Base-by-base conservation (phyloP, 2,888 invertebrate species). In the Phragmatobia fuliginosa region DNA sequence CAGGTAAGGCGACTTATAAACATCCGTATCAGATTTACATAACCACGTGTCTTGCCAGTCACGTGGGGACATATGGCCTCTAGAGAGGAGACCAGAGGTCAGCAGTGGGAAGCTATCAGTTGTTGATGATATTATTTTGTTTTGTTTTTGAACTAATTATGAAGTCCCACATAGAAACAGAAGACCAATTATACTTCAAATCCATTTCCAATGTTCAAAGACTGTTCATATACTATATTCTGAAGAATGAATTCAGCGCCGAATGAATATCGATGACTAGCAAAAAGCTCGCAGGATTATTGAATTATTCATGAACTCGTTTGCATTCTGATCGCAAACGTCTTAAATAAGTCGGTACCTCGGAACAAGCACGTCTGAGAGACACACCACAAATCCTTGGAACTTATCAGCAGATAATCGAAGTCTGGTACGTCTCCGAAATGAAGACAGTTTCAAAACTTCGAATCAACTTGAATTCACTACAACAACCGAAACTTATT, bases 211-310 rank as follows among this genome's bases (percentile, higher is more conserved):
- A 70, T 68, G 33, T 32, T 62, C 66, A 66, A 52, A 28, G 66
- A 75, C 76, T 69, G 72, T 68, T 75, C 70, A 65, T 75, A 71
- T 74, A 80, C 75, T 67, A 71, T 66, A 77, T 79, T 28, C 83
- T 75, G 73, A 78, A 79, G 80, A 85, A 80, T 79, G 82, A 78
- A 75, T 77, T 79, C 76, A 78, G 67, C 66, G 73, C 78, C 80
- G 76, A 85, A 87, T 88, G 87, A 87, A 88, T 87, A 88, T 87
- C 86, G 87, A 88, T 87, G 87, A 83, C 85, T 84, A 70, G 81
- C 81, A 82, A 84, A 85, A 85, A 80, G 83, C 81, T 81, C 79
- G 76, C 74, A 80, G 72, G 62, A 71, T 72, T 76, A 76, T 84
- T 88, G 88, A 88, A 88, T 88, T 83, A 88, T 88, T 88, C 88